A percentile compares a stretch with the other conserved stretches of the same genome.
Conservation (phyloP, 2,797 vertebrate species). For the Alfaro cultratus region DNA sequence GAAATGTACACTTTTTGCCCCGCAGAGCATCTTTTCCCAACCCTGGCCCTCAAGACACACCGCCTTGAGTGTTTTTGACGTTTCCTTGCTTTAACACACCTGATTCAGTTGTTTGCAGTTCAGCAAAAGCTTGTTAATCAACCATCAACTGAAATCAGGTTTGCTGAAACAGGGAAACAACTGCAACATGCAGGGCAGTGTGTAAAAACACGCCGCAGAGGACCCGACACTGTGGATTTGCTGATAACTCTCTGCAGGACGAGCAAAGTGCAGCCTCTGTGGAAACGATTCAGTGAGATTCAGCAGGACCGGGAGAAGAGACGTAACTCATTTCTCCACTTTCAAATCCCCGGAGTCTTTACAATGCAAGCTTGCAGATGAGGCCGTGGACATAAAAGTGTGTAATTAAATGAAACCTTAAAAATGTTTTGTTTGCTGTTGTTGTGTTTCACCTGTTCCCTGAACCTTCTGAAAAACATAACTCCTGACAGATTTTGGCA, state of each 20-base stretch:
- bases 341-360: slow-evolving; percentile 4
- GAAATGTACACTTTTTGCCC: neutral
- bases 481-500: slow-evolving; percentile 6
- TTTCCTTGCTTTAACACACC: neutral
- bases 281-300: slow-evolving; percentile 37
- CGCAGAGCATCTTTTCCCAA: neutral
- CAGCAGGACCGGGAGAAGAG: slow-evolving; percentile 34
- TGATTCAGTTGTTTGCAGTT: neutral
- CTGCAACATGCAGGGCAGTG: neutral
- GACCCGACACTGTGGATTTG: slow-evolving; percentile 1
- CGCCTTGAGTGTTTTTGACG: neutral
- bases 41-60: neutral
- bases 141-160: neutral
- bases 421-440: slow-evolving; percentile 40
- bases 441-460: slow-evolving; percentile 1
- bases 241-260: slow-evolving; percentile 25
- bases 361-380: slow-evolving; percentile 32
- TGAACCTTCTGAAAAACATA: neutral
- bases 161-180: neutral
- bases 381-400: slow-evolving; percentile 1
- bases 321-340: slow-evolving; percentile 11
- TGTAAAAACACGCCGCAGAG: neutral
- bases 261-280: slow-evolving; percentile 44
- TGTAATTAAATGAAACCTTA: slow-evolving; percentile 13
- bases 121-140: neutral